These are phyloP conservation scores for Hypena proboscidalis DNA, from an alignment of 2,888 invertebrate genomes.

Conservation along the genomic window DNA sequence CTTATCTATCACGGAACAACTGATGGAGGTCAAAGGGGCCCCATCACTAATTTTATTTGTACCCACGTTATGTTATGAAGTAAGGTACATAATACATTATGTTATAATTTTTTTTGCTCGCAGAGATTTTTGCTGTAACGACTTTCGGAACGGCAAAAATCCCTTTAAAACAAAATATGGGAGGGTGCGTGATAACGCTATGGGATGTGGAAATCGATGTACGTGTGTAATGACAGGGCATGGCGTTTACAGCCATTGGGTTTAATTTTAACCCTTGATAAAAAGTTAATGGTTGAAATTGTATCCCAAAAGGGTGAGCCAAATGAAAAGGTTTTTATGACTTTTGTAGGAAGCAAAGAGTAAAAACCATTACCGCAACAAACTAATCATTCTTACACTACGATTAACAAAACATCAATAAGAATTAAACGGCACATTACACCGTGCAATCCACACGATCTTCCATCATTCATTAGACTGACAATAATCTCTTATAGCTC, in stretches of 20 bases:
- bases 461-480: too few relatives aligned
- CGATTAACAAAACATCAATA: too few relatives aligned
- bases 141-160: not conserved
- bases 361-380: too few relatives aligned
- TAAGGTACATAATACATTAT: conserved; percentile 9
- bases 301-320: too few relatives aligned
- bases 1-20: conserved; percentile 15
- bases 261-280: not conserved
- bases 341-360: too few relatives aligned
- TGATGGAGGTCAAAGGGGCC: conserved; percentile 13
- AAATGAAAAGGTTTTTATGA: too few relatives aligned
- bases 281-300: too few relatives aligned
- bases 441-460: not conserved
- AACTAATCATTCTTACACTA: too few relatives aligned
- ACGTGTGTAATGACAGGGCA: not conserved
- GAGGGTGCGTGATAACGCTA: conserved; percentile 3
- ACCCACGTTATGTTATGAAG: not conserved
- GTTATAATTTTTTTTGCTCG: conserved; percentile 7
- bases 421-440: too few relatives aligned
- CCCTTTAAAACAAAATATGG: conserved; percentile 6
- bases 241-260: not conserved
- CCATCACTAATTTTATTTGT: conserved; percentile 30
- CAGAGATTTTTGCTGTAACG: too few relatives aligned
- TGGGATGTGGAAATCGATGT: conserved; percentile 10
- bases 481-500: not conserved